Evolutionary conservation across 1,140 invertebrate genomes (phyloP), one percentile per base, ranked within the genome.

Genomic region (Platorchestia sp.): DNA sequence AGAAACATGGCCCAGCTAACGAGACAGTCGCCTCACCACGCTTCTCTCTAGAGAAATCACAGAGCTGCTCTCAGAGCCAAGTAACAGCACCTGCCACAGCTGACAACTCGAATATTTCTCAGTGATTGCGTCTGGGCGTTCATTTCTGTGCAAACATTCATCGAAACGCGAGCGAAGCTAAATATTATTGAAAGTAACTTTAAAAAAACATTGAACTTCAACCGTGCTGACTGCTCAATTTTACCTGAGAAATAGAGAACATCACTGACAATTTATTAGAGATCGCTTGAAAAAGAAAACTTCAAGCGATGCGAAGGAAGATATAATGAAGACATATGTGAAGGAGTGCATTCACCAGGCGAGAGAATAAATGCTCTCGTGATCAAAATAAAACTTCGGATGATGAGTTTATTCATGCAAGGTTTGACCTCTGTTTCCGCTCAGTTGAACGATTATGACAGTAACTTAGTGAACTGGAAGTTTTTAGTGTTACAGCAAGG

Each of bases 1-100:
- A 1, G 3, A 75, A 75, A 75, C 59, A 75, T 36, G 27, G 41
- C n/a, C 87, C 41, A 3, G 87, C 87, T 89, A 89, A 89, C 87
- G 41, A 89, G 87, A 43, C 41, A 16, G 43, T 89, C 87, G 36
- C 14, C 41, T 89, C 27, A 16, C 87, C 41, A 27, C n/a, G 87
- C 5, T 16, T 10, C 43, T 89, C 87, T 89, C 87, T 89, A 42
- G 87, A 89, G 87, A 89, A 89, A 89, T 89, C 87, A 89, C n/a
- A 10, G 87, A 89, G 43, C 87, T 89, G 87, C 87, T 5, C 87
- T 3, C 10, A 14, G 1, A 36, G 14, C 59, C 59, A 75, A 75
- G 59, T 75, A 10, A 75, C 59, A 22, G 27, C 59, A 75, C 59
- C 59, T 75, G 59, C 59, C 59, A 75, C 59, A 3, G 27, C 14